A percentile compares a stretch with the other conserved stretches of the same genome.
phyloP scores from a whole-genome alignment of 1,140 invertebrate species.

The Zaprionus camerounensis region DNA sequence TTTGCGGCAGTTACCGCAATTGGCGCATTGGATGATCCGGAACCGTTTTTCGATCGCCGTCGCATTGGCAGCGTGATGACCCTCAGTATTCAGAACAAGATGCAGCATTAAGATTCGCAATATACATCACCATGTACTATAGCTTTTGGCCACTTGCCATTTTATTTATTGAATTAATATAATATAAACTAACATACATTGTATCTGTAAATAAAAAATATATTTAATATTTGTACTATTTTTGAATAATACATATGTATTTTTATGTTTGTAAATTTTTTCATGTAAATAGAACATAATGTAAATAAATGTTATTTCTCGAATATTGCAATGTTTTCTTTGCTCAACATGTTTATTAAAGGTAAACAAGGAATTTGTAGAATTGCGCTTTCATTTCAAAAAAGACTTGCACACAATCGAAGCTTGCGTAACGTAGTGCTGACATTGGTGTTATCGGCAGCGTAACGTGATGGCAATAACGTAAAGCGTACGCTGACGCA shows the following conservation, averaged over 20 bases:
- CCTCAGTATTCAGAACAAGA: slow-evolving; percentile 71
- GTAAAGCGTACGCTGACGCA: neutral
- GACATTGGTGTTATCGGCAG: neutral
- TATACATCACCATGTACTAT: neutral
- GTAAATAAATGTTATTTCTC: slow-evolving; percentile 37
- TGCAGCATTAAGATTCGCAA: slow-evolving; percentile 63
- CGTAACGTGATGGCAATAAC: neutral
- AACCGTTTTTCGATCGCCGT: slow-evolving; percentile 84
- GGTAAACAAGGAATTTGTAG: neutral
- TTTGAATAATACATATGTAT: slow-evolving; percentile 3
- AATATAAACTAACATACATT: slow-evolving; percentile 11
- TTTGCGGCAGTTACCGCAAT: slow-evolving; percentile 86
- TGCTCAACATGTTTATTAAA: slow-evolving; percentile 1
- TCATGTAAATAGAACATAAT: slow-evolving; percentile 30
- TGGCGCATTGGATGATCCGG: slow-evolving; percentile 75
- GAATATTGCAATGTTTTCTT: slow-evolving; percentile 7
- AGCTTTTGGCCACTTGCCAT: slow-evolving; percentile 33
- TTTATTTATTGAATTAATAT: slow-evolving; percentile 65
- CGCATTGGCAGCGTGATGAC: slow-evolving; percentile 85
- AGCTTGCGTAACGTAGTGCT: slow-evolving; percentile 5
- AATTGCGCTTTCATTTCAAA: neutral
- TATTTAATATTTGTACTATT: slow-evolving; percentile 8
- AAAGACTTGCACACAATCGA: neutral
- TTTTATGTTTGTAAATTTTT: slow-evolving; percentile 31
- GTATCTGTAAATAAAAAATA: slow-evolving; percentile 15